Evolutionary conservation across 2,113 vertebrate species (phyloP), one percentile per base, ranked within the genome.

Genomic region (Ophthalmolycus amberensis): DNA sequence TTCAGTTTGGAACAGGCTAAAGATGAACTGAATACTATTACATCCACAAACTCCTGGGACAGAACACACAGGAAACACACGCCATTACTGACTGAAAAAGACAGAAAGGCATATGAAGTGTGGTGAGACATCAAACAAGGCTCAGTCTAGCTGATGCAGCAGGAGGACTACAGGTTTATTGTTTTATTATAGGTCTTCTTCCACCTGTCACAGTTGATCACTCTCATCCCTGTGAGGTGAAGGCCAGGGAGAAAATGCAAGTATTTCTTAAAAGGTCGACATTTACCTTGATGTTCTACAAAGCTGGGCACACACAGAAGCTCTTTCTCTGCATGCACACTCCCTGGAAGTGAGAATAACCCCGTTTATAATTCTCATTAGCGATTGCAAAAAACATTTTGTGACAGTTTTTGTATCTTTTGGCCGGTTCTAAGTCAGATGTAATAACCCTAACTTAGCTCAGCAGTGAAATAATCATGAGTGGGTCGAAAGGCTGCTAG

Each of bases 201-300:
- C 70, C 82, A 85, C 80, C 73, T 90, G 86, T 86, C 89, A 86
- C 22, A n/a, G 84, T 38, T 85, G 79, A 91, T 88, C 40, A 20
- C 75, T 86, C 29, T 75, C 12, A 4, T 67, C 48, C 58, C 79
- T 40, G 18, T 20, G 48, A 82, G 82, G 54, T 76, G 56, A 79
- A 81, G 79, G 66, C 68, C 66, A 25, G 10, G 27, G 48, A 62
- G 69, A 75, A 77, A 83, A 82, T 66, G 64, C 22, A 59, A 80
- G 66, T 56, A 65, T 85, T 75, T 78, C 29, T 72, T 75, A 52
- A 77, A 81, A 82, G 71, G 69, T 85, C 46, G 32, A 32, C 63
- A 22, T 83, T 82, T 68, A 83, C 60, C 69, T 63, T 50, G 42
- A 70, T 84, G 68, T 65, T 32, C 25, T 74, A n/a, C 37, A 77